These are phyloP conservation scores for Steinernema scapterisci DNA, from an alignment of 2,888 invertebrate genomes.

Conservation along the genomic window DNA sequence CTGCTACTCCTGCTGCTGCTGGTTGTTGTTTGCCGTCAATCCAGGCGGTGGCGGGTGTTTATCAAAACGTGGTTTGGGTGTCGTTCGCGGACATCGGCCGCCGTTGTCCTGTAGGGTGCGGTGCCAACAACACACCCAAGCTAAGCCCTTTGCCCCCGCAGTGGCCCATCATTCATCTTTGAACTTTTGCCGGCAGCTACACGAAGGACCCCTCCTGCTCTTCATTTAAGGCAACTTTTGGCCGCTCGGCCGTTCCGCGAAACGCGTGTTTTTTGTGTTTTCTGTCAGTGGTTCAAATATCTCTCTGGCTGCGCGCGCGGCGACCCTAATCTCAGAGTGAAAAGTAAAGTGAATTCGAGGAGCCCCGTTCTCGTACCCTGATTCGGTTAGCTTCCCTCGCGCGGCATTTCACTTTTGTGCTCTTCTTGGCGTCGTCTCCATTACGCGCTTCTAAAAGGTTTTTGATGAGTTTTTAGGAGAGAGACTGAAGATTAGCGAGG, in stretches of 20 bases:
- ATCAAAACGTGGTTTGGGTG: not conserved
- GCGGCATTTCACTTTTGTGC: too few species aligned
- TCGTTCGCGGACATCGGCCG: not conserved
- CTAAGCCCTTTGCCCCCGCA: not conserved
- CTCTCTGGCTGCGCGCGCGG: too few species aligned
- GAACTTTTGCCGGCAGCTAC: conserved; percentile 2
- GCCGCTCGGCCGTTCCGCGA: not conserved
- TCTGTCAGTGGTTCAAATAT: not conserved
- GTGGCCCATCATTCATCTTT: conserved; percentile 16
- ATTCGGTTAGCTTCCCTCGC: too few species aligned
- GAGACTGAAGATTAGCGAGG: too few species aligned
- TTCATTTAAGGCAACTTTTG: not conserved
- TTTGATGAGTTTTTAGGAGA: too few species aligned
- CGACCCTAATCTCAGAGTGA: too few species aligned
- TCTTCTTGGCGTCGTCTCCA: too few species aligned
- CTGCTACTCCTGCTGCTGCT: not conserved
- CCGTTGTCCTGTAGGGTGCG: not conserved
- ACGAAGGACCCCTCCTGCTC: not conserved
- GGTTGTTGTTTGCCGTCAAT: too few species aligned
- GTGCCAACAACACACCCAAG: conserved; percentile 15
- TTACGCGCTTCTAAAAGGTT: too few species aligned
- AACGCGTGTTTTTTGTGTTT: not conserved
- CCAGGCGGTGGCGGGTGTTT: conserved; percentile 1
- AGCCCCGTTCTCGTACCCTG: too few species aligned
- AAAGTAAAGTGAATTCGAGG: too few species aligned